These are phyloP conservation scores for Vesta saturnalis DNA, from an alignment of 2,888 invertebrate species.

Conservation along the genomic window DNA sequence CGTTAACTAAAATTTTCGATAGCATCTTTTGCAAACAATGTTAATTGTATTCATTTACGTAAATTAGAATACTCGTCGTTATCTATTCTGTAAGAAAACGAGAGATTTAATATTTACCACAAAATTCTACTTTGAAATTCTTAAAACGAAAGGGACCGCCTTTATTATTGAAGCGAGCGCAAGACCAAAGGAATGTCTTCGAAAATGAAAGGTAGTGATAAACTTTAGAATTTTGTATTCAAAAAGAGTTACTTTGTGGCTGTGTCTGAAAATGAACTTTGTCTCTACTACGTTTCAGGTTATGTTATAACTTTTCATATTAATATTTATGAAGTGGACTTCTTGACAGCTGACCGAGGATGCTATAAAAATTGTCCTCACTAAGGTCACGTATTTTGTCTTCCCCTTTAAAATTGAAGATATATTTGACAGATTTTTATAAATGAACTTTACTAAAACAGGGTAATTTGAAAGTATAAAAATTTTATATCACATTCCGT, in stretches of 20 bases:
- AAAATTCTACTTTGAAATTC: neutral
- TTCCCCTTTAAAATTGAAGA: no score
- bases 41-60: neutral
- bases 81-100: neutral
- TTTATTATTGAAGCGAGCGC: no score
- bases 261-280: neutral
- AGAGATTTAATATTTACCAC: neutral
- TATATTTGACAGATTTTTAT: no score
- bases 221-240: neutral
- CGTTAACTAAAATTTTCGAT: no score
- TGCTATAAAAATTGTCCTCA: neutral
- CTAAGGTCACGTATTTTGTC: no score
- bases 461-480: neutral
- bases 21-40: neutral
- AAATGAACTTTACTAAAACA: no score
- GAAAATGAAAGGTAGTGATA: no score
- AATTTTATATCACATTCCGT: neutral
- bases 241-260: neutral
- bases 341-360: no score
- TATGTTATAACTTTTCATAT: no score
- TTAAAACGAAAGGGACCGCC: neutral
- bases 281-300: neutral
- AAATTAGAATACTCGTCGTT: no score
- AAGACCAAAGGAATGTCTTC: neutral
- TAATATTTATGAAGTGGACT: no score